A percentile compares a stretch with the other conserved stretches of the same genome.
Conservation (phyloP, 1,140 invertebrate species). For the Magallana gigas region DNA sequence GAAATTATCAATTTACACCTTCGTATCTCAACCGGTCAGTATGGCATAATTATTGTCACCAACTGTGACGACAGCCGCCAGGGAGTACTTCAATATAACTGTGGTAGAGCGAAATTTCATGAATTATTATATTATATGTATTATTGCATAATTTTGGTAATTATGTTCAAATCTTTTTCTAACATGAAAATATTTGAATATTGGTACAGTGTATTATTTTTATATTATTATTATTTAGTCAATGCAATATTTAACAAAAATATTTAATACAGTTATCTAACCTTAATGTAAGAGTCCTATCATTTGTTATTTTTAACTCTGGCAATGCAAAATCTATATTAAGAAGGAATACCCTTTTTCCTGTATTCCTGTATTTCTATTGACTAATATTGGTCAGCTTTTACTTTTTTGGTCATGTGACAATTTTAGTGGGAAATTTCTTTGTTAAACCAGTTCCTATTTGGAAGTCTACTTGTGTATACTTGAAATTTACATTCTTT, state of each 20-base stretch:
- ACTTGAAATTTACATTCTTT: not conserved
- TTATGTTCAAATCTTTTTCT: not conserved
- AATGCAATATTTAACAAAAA: too few relatives aligned
- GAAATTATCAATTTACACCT: too few relatives aligned
- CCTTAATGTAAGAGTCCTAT: too few relatives aligned
- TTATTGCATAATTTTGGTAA: not conserved
- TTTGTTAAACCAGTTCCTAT: not conserved
- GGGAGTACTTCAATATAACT: not conserved
- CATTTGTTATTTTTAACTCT: too few relatives aligned
- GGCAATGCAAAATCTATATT: too few relatives aligned
- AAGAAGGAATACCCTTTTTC: too few relatives aligned
- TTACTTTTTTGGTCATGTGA: not conserved
- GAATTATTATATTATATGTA: not conserved
- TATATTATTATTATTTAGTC: not conserved
- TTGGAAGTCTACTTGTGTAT: not conserved
- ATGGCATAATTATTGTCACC: too few relatives aligned
- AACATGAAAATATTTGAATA: not conserved
- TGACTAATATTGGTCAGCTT: too few relatives aligned
- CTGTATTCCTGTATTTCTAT: too few relatives aligned
- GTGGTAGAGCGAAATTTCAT: slow-evolving; percentile 35
- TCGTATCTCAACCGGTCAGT: too few relatives aligned
- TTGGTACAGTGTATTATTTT: not conserved
- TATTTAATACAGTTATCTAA: too few relatives aligned
- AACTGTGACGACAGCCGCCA: too few relatives aligned
- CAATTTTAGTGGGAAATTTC: not conserved